Percentiles rank a stretch among this genome's conserved stretches.
Evolutionary conservation across 2,888 invertebrate species (phyloP).

Genomic region (Brachypterus glaber): DNA sequence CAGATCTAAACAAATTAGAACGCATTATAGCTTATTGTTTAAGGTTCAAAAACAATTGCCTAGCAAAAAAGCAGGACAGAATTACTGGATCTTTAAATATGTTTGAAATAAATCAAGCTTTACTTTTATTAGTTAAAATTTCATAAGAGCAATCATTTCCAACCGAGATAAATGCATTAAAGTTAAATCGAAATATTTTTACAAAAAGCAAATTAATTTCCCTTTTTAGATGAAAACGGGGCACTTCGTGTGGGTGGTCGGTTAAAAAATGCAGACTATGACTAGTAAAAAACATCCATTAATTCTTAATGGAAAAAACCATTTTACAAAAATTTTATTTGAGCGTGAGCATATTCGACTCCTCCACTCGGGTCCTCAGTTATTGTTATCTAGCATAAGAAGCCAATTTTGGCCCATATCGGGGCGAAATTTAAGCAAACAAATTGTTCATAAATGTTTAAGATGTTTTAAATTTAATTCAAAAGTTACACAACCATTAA

Average conservation of each 20-base stretch:
- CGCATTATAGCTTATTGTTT: constrained; percentile 3
- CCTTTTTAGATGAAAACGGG: constrained; percentile 16
- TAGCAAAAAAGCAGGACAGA: not conserved
- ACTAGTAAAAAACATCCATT: constrained; percentile 17
- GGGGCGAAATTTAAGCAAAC: constrained; percentile 16
- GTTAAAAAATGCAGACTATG: constrained; percentile 8
- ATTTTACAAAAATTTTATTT: constrained; percentile 16
- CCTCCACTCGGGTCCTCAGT: constrained; percentile 18
- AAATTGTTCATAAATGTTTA: constrained; percentile 16
- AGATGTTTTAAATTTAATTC: constrained; percentile 19
- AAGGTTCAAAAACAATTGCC: not conserved
- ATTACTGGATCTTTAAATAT: not conserved
- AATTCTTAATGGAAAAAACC: constrained; percentile 16
- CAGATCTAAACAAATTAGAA: constrained; percentile 2
- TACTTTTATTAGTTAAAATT: constrained; percentile 1
- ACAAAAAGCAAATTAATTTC: constrained; percentile 11
- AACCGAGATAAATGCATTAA: constrained; percentile 7
- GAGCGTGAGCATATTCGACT: constrained; percentile 15
- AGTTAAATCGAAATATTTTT: constrained; percentile 2
- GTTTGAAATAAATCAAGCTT: not conserved
- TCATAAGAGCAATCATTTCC: constrained; percentile 5
- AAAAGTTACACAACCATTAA: constrained; percentile 12
- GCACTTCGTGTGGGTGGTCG: constrained; percentile 19
- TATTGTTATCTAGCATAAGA: constrained; percentile 13
- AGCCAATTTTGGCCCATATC: constrained; percentile 17